Evolutionary conservation across 2,797 vertebrate genomes (phyloP), one percentile per base, ranked within the genome.

Genomic region (Alfaro cultratus): DNA sequence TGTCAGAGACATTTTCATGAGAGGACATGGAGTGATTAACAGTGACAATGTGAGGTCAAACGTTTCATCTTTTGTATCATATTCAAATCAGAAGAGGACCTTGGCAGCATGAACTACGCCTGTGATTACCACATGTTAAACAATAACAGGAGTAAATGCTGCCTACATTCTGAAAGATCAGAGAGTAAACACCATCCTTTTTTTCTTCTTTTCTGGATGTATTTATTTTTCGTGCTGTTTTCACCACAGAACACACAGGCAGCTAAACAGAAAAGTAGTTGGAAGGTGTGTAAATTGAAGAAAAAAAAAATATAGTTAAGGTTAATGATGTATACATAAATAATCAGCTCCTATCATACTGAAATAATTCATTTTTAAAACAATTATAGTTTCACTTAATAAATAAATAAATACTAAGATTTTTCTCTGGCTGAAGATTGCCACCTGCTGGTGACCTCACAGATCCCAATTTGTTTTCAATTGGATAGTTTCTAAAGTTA

Each of bases 361-460:
- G 1, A 39, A 77, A 74, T 76, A 64, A 80, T 23, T 29, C 49
- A 51, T 60, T 79, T 55, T 74, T 86, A 26, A 43, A n/a, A 64
- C 53, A 80, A 26, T 78, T 82, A 78, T 67, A 84, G 34, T 80
- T 39, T 83, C 80, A 78, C 83, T 41, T 77, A 49, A 76, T 83
- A 76, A 83, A 87, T 26, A 78, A 62, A 77, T 49, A 39, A 39
- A 6, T 31, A 31, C 4, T 51, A 26, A 80, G 75, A 15, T 21
- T 39, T 43, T 55, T 60, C 45, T 45, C 81, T 83, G 83, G 80
- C 83, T 88, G 80, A 94, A 95, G 93, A 93, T 93, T 96, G 94
- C 94, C 95, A 93, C 92, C 95, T 74, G 92, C 88, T 95, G 96
- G 95, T 26, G 45, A 11, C 34, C 12, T 80, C 12, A 67, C 43